These are phyloP conservation scores for Cyanistes caeruleus DNA, from an alignment of 2,113 vertebrate species.

Conservation along the genomic window DNA sequence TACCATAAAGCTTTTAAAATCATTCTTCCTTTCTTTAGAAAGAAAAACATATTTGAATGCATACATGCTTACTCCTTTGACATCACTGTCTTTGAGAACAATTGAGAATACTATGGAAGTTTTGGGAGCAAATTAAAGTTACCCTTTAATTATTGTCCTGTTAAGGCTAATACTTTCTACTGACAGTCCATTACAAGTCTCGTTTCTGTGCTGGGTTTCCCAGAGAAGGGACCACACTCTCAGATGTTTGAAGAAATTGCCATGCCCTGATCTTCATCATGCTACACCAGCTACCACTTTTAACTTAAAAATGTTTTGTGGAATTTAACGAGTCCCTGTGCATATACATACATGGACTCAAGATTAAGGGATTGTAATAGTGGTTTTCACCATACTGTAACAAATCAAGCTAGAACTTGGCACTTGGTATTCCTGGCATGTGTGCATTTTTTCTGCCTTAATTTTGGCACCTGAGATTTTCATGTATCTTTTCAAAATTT, in stretches of 20 bases:
- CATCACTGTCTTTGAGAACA: background rate
- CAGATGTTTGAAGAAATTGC: background rate
- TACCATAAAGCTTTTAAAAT: background rate
- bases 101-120: background rate
- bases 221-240: background rate
- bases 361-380: background rate
- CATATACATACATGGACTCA: accelerated
- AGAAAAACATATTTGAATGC: background rate
- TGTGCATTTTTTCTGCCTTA: accelerated
- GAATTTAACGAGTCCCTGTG: background rate
- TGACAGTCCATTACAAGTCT: background rate
- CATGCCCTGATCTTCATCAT: background rate
- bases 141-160: background rate
- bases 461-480: background rate
- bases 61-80: background rate
- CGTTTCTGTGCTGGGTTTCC: background rate
- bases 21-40: background rate
- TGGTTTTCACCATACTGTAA: background rate
- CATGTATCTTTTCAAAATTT: background rate
- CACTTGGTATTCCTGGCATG: background rate
- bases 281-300: background rate
- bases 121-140: background rate
- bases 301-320: background rate
- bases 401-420: background rate
- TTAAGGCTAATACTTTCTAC: background rate